Conservation (phyloP, 1,140 invertebrate genomes). For the Panagrolaimus sp. region DNA sequence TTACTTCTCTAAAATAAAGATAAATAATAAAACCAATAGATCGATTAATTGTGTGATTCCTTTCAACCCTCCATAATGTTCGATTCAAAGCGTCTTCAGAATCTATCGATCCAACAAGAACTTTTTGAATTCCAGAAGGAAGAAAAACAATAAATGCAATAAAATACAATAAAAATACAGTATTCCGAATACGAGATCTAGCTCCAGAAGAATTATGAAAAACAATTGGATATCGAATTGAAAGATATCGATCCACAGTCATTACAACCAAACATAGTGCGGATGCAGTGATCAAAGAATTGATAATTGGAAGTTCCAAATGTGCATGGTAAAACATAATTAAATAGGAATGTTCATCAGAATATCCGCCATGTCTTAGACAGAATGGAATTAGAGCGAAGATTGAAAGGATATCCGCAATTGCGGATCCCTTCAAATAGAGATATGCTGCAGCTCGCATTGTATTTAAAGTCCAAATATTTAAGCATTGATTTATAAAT, state of each 20-base stretch:
- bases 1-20: conserved; percentile 41
- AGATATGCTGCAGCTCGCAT: conserved; percentile 44
- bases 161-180: conserved; percentile 38
- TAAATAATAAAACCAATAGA: conserved; percentile 39
- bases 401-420: conserved; percentile 49
- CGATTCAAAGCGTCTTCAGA: conserved; percentile 20
- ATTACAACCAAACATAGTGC: conserved; percentile 52
- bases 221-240: conserved; percentile 45
- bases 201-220: conserved; percentile 45
- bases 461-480: conserved; percentile 40
- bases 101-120: conserved; percentile 9
- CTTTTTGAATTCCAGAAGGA: conserved; percentile 44
- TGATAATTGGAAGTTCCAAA: conserved; percentile 50
- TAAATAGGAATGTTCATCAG: conserved; percentile 21
- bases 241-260: conserved; percentile 51
- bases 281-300: conserved; percentile 48
- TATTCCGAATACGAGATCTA: conserved; percentile 28
- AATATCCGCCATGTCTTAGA: conserved; percentile 39
- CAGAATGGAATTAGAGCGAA: conserved; percentile 51
- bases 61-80: conserved; percentile 24
- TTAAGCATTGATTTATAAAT: conserved; percentile 53
- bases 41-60: conserved; percentile 23
- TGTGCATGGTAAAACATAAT: conserved; percentile 56
- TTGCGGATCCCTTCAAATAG: conserved; percentile 53
- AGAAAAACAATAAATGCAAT: conserved; percentile 44